A percentile compares a stretch with the other conserved stretches of the same genome.
phyloP scores from a whole-genome alignment of 37 sponge, comb jelly and placozoan genomes.

The Amphimedon queenslandica region DNA sequence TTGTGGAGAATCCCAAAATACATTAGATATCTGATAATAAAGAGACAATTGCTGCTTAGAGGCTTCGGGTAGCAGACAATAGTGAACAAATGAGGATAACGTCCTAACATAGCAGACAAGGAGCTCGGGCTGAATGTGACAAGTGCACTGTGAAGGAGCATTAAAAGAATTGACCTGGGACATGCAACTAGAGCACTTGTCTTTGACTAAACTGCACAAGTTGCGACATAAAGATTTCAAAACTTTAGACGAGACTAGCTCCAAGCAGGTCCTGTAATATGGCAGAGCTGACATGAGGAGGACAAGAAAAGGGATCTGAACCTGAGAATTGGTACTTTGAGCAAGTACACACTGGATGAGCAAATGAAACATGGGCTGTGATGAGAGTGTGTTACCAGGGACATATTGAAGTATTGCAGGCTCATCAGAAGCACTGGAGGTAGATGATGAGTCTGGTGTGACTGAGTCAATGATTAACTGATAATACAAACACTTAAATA shows the following conservation, averaged over 20 bases:
- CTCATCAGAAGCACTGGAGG: not conserved
- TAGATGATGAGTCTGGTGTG: not conserved
- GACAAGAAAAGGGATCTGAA: slow-evolving; percentile 24
- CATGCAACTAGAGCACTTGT: slow-evolving; percentile 8
- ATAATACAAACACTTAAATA: not conserved
- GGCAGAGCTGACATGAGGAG: slow-evolving; percentile 27
- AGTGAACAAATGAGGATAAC: not conserved
- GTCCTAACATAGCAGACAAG: not conserved
- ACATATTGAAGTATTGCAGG: slow-evolving; percentile 1
- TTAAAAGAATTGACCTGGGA: not conserved
- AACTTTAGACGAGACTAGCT: not conserved
- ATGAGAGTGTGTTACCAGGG: slow-evolving; percentile 11
- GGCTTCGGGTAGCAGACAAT: not conserved
- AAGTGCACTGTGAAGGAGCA: not conserved
- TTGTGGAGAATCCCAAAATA: slow-evolving; percentile 11
- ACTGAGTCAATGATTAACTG: not conserved
- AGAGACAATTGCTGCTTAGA: not conserved
- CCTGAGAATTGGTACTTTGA: not conserved
- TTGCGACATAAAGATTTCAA: not conserved
- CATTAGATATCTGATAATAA: slow-evolving; percentile 7
- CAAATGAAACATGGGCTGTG: slow-evolving; percentile 44
- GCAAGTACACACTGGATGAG: slow-evolving; percentile 15
- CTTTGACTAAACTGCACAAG: slow-evolving; percentile 30
- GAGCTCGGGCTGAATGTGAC: not conserved
- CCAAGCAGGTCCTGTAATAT: not conserved